phyloP scores from a whole-genome alignment of 2,797 vertebrate genomes.

The Scolopax rusticola region DNA sequence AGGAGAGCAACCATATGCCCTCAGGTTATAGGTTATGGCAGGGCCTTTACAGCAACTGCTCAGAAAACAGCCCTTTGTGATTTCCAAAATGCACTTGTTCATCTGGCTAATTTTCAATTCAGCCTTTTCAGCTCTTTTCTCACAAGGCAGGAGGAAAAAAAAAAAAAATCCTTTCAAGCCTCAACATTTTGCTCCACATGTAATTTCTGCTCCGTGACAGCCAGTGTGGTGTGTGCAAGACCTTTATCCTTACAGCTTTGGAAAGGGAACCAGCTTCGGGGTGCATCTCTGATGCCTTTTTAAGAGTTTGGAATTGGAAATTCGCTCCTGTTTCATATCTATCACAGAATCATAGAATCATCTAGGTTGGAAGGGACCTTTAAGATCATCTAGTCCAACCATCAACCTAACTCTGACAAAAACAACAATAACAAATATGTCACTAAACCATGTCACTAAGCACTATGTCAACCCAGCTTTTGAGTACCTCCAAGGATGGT shows the following conservation, averaged over 20 bases:
- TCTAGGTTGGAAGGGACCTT: no score
- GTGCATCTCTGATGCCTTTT: not conserved
- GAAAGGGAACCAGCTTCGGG: not conserved
- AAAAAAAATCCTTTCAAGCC: not conserved
- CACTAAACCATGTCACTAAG: no score
- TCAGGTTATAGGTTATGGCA: not conserved
- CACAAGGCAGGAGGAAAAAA: not conserved
- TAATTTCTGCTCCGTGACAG: not conserved
- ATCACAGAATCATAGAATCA: not conserved
- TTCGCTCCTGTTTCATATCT: not conserved
- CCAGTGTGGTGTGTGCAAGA: rapidly evolving
- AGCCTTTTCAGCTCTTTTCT: not conserved
- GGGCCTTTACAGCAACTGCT: not conserved
- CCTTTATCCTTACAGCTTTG: not conserved
- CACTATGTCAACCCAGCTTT: no score
- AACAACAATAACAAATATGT: no score
- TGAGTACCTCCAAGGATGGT: no score
- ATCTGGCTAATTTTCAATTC: constrained; percentile 7
- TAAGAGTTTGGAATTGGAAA: not conserved
- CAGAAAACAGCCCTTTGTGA: not conserved
- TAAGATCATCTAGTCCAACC: no score
- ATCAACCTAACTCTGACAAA: no score
- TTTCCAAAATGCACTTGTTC: constrained; percentile 19
- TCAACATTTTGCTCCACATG: not conserved
- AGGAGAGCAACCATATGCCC: not conserved